Percentiles rank a stretch among this genome's conserved stretches.
phyloP scores from a whole-genome alignment of 2,797 vertebrate genomes.

The Channa striata region DNA sequence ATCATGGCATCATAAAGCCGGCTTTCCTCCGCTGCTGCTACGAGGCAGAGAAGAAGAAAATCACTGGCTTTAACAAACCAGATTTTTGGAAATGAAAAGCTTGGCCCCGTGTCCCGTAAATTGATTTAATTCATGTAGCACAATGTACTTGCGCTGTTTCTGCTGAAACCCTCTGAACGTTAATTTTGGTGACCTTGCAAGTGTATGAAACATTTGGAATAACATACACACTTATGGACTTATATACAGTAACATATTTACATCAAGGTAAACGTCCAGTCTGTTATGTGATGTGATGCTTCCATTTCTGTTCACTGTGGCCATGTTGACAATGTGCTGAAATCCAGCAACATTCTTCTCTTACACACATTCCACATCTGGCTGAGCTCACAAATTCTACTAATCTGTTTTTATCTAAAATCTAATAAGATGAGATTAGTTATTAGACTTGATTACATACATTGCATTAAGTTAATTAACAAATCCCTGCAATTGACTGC shows the following conservation, averaged over 20 bases:
- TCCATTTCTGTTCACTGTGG: neutral
- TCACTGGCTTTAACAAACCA: slow-evolving; percentile 24
- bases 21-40: slow-evolving; percentile 33
- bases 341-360: neutral
- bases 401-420: neutral
- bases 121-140: slow-evolving; percentile 47
- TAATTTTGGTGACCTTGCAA: neutral
- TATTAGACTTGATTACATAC: neutral
- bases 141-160: neutral
- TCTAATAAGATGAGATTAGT: neutral
- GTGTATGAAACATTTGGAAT: neutral
- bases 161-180: slow-evolving; percentile 3
- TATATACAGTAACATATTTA: neutral
- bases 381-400: neutral
- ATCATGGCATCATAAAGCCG: slow-evolving; percentile 51
- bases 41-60: slow-evolving; percentile 31
- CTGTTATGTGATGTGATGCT: neutral
- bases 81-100: slow-evolving; percentile 35
- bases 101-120: slow-evolving; percentile 15
- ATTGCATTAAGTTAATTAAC: neutral
- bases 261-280: neutral
- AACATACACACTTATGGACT: neutral
- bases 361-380: neutral
- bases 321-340: neutral
- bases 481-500: neutral